phyloP scores from a whole-genome alignment of 2,797 vertebrate genomes.

The Ibycter americanus region DNA sequence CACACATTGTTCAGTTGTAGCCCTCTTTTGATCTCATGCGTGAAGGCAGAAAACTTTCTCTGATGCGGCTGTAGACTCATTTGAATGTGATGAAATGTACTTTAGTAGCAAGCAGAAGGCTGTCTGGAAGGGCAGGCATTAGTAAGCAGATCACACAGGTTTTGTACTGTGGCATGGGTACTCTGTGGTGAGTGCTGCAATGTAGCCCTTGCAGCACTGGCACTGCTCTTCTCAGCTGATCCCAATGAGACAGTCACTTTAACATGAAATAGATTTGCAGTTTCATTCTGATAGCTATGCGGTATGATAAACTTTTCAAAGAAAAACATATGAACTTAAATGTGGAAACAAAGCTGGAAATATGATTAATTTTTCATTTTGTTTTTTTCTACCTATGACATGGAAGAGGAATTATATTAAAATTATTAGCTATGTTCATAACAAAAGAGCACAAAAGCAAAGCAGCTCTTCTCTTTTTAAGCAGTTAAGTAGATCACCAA shows the following conservation, averaged over 20 bases:
- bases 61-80: not conserved
- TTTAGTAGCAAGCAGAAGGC: not conserved
- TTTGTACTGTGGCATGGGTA: not conserved
- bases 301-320: not conserved
- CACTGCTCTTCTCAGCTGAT: not conserved
- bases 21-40: rapidly evolving
- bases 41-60: not conserved
- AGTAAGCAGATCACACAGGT: not conserved
- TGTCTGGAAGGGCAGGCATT: not conserved
- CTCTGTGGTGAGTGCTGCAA: not conserved
- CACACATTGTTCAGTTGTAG: not conserved
- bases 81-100: not conserved
- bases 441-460: not conserved
- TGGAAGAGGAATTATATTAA: not conserved
- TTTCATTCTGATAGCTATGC: not conserved
- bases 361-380: not conserved
- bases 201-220: not conserved
- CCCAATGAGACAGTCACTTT: not conserved
- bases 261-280: not conserved
- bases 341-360: not conserved
- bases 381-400: not conserved
- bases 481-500: not conserved
- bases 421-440: not conserved
- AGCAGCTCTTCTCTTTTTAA: not conserved
- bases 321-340: not conserved